Percentiles rank a stretch among this genome's conserved stretches.
phyloP scores from a whole-genome alignment of 2,888 invertebrate species.

The Lumbricus terrestris region DNA sequence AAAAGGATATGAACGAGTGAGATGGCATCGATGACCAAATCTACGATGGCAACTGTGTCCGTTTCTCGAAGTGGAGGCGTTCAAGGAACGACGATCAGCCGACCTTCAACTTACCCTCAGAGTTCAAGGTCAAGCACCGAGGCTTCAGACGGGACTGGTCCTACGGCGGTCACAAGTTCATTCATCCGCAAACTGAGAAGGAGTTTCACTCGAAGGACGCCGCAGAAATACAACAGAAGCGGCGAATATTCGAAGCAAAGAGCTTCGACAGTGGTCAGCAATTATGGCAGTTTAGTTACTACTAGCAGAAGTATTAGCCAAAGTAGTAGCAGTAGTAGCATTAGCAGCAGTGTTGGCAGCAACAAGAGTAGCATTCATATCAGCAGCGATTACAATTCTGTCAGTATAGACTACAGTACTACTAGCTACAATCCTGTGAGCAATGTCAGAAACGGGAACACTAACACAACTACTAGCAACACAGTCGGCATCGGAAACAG shows the following conservation, averaged over 20 bases:
- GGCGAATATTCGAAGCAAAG: conserved; percentile 6
- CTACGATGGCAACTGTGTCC: not conserved
- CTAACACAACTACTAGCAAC: not conserved
- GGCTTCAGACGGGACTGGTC: not conserved
- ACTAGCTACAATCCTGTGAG: not conserved
- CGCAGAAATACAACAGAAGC: not conserved
- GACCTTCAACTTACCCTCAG: not conserved
- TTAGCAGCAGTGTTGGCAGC: not conserved
- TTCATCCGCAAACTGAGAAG: not conserved
- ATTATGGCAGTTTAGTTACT: not conserved
- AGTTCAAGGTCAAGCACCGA: not conserved
- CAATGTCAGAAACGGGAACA: not conserved
- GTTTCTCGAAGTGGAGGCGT: not conserved
- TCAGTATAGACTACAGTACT: not conserved
- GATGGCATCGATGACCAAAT: not conserved
- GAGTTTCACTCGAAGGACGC: not conserved
- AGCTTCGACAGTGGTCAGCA: not conserved
- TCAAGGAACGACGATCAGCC: not conserved
- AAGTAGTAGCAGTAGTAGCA: conserved; percentile 17
- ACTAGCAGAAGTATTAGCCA: not conserved
- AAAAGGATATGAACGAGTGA: not conserved
- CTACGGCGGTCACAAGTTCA: not conserved
- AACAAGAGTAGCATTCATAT: not conserved
- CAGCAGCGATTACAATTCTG: not conserved
- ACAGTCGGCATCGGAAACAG: not conserved